Base-by-base conservation (phyloP, 30 jellyfish, hydroid and myxozoan genomes). In the Chrysaora quinquecirrha region DNA sequence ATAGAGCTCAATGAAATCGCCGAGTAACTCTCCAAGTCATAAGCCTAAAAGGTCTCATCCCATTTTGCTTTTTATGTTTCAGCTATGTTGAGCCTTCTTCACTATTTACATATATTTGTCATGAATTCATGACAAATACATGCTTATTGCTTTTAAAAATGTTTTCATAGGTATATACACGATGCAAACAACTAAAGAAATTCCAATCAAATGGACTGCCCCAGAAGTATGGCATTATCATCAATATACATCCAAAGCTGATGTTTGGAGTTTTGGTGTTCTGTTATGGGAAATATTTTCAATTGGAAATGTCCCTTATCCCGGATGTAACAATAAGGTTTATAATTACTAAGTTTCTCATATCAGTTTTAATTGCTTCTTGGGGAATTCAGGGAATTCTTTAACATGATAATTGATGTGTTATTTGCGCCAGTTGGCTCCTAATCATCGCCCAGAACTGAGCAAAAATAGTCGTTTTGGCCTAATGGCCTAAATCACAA, bases 161-260 rank as follows among this genome's bases (percentile, higher is more conserved):
- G n/a, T n/a, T n/a, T n/a, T n/a, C n/a, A n/a, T 54, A 93, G 98
- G 98, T 11, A 81, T 82, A 3, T 93, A 93, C 56, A 58, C 93
- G 1, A 87, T 93, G 64, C 83, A 93, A 31, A 82, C 83, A 18
- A 93, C 98, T 20, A 87, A 82, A 64, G 98, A 81, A 46, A 78
- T 93, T 43, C 98, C 98, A 0, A 80, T 87, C 35, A 93, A 93
- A 48, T 93, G 98, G 98, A 84, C 97, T 6, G 98, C 98, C 1
- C 98, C 98, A 22, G 98, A 93, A 71, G 89, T 87, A 2, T 87
- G 96, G 97, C 82, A 66, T 21, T 50, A 81, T 61, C 89, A 72
- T 16, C 80, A 64, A 19, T 93, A 87, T 73, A 60, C 98, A 0
- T 61, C 93, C 16, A 93, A 93, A 84, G 43, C 95, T 16, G 98